Percentiles rank a stretch among this genome's conserved stretches.
Conservation (phyloP, 2,113 vertebrate genomes). For the Zosterops hypoxanthus region DNA sequence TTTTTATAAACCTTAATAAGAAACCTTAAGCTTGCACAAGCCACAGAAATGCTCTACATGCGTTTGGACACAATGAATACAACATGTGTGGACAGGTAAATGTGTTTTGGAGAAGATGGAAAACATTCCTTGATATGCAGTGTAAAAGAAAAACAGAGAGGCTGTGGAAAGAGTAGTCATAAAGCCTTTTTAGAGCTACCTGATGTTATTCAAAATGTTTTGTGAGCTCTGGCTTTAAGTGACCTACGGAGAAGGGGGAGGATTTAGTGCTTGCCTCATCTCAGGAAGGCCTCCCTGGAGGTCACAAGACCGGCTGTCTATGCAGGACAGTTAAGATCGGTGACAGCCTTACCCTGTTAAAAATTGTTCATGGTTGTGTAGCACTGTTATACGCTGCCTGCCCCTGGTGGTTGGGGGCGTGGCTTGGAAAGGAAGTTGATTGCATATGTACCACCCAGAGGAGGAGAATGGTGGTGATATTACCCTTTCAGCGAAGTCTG, state of each 20-base stretch:
- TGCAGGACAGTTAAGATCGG: neutral
- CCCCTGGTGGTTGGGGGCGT: fast-evolving
- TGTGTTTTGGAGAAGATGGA: neutral
- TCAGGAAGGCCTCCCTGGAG: fast-evolving
- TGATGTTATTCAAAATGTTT: neutral
- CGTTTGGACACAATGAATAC: conserved; percentile 98
- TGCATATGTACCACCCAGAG: fast-evolving
- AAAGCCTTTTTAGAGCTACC: neutral
- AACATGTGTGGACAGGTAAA: conserved; percentile 90
- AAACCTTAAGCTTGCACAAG: conserved; percentile 89
- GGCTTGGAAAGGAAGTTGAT: neutral
- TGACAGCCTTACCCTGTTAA: fast-evolving
- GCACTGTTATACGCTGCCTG: neutral
- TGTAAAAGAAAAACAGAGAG: neutral
- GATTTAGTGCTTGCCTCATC: neutral
- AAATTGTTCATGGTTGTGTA: fast-evolving
- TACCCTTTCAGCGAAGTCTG: neutral
- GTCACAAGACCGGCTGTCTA: neutral
- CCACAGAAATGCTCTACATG: conserved; percentile 98
- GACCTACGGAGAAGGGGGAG: neutral
- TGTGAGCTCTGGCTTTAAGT: neutral
- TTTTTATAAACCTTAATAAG: conserved; percentile 74
- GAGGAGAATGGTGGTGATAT: neutral
- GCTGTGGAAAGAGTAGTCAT: neutral
- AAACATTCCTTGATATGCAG: neutral